A percentile compares a stretch with the other conserved stretches of the same genome.
These are phyloP conservation scores for Laterallus jamaicensis DNA, from an alignment of 2,113 vertebrate species.

Conservation along the genomic window DNA sequence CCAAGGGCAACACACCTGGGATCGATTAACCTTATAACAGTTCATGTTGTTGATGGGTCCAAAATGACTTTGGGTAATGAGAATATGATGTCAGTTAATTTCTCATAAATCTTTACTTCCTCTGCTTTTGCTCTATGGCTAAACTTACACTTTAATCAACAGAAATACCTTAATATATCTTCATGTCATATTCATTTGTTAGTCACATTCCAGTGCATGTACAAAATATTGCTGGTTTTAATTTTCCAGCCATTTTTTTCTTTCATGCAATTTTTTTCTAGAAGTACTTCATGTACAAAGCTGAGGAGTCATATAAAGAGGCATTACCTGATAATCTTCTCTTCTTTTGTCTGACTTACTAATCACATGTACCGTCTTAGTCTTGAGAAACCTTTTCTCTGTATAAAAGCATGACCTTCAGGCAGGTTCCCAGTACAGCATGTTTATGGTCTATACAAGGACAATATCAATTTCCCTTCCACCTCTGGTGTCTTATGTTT, in stretches of 20 bases:
- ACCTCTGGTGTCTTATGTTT: neutral
- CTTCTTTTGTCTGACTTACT: neutral
- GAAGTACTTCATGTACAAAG: neutral
- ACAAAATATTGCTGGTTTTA: neutral
- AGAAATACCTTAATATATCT: neutral
- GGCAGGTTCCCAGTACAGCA: neutral
- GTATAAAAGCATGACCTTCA: neutral
- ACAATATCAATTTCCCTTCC: neutral
- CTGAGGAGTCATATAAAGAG: neutral
- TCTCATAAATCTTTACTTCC: slow-evolving; percentile 1
- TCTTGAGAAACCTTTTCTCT: neutral
- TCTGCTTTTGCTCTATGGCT: slow-evolving; percentile 21
- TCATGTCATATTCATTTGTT: neutral
- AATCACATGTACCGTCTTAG: neutral
- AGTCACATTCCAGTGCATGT: neutral
- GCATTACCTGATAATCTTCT: neutral
- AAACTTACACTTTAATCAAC: neutral
- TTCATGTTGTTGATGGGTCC: slow-evolving; percentile 64
- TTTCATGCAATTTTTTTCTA: neutral
- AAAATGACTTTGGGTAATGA: slow-evolving; percentile 63
- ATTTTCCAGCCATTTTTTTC: neutral
- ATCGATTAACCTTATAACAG: slow-evolving; percentile 64
- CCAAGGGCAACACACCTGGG: slow-evolving; percentile 54
- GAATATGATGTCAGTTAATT: slow-evolving; percentile 8
- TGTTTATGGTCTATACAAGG: neutral